These are phyloP conservation scores for Notocelia uddmanniana DNA, from an alignment of 2,888 invertebrate species.

Conservation along the genomic window DNA sequence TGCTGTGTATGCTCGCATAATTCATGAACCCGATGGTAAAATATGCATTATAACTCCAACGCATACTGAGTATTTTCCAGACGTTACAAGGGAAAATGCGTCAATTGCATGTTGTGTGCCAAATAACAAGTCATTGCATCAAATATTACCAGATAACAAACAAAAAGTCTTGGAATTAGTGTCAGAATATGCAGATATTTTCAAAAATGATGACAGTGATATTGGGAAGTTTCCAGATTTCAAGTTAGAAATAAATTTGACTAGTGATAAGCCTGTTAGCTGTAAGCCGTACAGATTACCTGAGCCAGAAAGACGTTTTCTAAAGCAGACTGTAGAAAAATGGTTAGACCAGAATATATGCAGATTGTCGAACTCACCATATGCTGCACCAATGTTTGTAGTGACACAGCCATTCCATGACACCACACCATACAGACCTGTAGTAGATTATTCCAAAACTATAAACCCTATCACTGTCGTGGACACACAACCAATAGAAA, in stretches of 20 bases:
- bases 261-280: conserved; percentile 23
- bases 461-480: conserved; percentile 35
- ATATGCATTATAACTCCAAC: too few species aligned
- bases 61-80: too few species aligned
- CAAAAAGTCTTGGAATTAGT: too few species aligned
- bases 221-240: conserved; percentile 35
- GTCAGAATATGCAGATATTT: too few species aligned
- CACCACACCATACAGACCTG: conserved; percentile 33
- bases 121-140: too few species aligned
- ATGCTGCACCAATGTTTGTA: conserved; percentile 40
- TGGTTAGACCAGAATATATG: conserved; percentile 33
- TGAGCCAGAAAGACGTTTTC: conserved; percentile 26
- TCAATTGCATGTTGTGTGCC: too few species aligned
- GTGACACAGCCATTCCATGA: conserved; percentile 36
- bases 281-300: conserved; percentile 39
- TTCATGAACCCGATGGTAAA: conserved; percentile 29
- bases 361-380: conserved; percentile 35
- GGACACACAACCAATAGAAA: conserved; percentile 22
- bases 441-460: conserved; percentile 34
- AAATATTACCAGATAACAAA: too few species aligned
- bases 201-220: conserved; percentile 10
- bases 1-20: conserved; percentile 19
- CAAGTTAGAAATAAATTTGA: conserved; percentile 34
- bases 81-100: too few species aligned
- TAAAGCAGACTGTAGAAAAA: conserved; percentile 32